A percentile compares a stretch with the other conserved stretches of the same genome.
These are phyloP conservation scores for Abrostola triplasia DNA, from an alignment of 2,888 invertebrate species.

Conservation along the genomic window DNA sequence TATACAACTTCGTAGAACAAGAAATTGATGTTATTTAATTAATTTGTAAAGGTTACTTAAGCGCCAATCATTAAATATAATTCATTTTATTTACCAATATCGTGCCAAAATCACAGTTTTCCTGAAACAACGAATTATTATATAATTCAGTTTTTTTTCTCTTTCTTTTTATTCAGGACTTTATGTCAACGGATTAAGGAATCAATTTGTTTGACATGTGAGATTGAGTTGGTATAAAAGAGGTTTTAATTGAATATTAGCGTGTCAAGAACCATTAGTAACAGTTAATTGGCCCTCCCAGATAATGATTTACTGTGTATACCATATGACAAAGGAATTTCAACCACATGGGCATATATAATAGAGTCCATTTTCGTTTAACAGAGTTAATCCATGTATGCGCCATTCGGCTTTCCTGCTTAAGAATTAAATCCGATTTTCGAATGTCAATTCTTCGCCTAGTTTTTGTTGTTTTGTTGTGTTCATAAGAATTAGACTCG, in stretches of 20 bases:
- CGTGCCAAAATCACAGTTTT: slow-evolving; percentile 38
- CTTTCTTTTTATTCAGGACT: slow-evolving; percentile 31
- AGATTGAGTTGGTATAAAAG: slow-evolving; percentile 41
- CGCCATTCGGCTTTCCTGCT: slow-evolving; percentile 21
- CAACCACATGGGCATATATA: not conserved
- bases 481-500: slow-evolving; percentile 12
- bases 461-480: slow-evolving; percentile 14
- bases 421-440: slow-evolving; percentile 33
- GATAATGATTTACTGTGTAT: slow-evolving; percentile 57
- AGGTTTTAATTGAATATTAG: slow-evolving; percentile 71
- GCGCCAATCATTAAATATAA: slow-evolving; percentile 16
- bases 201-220: slow-evolving; percentile 31
- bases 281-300: slow-evolving; percentile 56
- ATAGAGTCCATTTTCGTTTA: slow-evolving; percentile 26
- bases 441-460: slow-evolving; percentile 38
- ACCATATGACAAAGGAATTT: slow-evolving; percentile 25
- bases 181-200: slow-evolving; percentile 38
- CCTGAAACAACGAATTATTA: slow-evolving; percentile 43
- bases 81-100: slow-evolving; percentile 5
- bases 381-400: slow-evolving; percentile 3
- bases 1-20: not conserved
- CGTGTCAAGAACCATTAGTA: slow-evolving; percentile 71
- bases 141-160: slow-evolving; percentile 41
- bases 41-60: not conserved
- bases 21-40: not conserved